Conservation (phyloP, 2,113 vertebrate species). For the Lates calcarifer region DNA sequence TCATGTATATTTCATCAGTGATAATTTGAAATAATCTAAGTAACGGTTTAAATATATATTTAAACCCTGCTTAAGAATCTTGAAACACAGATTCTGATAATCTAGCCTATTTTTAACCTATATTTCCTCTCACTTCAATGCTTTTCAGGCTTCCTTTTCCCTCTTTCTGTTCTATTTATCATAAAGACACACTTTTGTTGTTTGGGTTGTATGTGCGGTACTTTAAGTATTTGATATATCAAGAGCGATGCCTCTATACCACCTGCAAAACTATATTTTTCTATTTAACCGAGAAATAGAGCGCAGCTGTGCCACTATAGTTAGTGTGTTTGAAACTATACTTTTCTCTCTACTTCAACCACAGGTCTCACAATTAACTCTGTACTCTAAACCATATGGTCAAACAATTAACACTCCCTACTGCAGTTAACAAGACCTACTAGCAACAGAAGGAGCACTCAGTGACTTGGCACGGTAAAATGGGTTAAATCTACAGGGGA, state of each 20-base stretch:
- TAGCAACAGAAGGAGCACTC: constrained; percentile 67
- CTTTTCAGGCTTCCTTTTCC: neutral
- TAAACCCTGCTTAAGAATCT: too few relatives aligned
- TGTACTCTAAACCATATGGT: constrained; percentile 66
- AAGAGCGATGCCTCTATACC: neutral
- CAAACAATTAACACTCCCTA: constrained; percentile 61
- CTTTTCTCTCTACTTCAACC: constrained; percentile 2
- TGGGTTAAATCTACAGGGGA: constrained; percentile 68
- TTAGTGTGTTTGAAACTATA: neutral
- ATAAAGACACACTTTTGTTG: neutral
- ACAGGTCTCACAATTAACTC: constrained; percentile 34
- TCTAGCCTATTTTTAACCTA: constrained; percentile 26
- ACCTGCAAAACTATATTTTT: neutral
- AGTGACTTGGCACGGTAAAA: constrained; percentile 61
- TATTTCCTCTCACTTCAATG: constrained; percentile 11
- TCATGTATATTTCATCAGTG: too few relatives aligned
- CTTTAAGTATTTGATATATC: neutral
- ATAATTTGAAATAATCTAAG: too few relatives aligned
- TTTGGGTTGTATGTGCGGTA: neutral
- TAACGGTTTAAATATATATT: too few relatives aligned
- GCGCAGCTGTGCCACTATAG: neutral
- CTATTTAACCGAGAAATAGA: neutral
- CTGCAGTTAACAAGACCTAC: constrained; percentile 64
- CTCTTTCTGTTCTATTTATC: constrained; percentile 15
- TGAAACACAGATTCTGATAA: neutral